Evolutionary conservation across 1,140 invertebrate species (phyloP), one percentile per base, ranked within the genome.

Genomic region (Bradysia coprophila): DNA sequence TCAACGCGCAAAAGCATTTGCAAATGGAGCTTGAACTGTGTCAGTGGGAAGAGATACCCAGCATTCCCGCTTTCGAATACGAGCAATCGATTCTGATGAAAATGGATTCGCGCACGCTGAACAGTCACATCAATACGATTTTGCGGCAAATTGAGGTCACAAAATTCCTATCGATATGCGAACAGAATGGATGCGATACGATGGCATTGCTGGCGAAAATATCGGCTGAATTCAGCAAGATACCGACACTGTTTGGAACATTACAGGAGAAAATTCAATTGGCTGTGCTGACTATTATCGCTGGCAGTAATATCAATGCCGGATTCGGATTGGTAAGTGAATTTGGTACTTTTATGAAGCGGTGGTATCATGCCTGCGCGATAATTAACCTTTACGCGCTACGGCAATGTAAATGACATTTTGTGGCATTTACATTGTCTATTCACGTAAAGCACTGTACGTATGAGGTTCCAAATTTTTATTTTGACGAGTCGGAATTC

Each of bases 101-200:
- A 53, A 66, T 82, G 53, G 73, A 78, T 50, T 66, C 70, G 18
- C 59, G 61, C 22, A 71, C 76, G 16, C 68, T 82, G 43, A 75
- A 79, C 50, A 73, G 69, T 34, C 72, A 83, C 43, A 73, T 81
- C 31, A 76, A 72, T 40, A 81, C 78, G 0, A 75, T 83, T 39
- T 65, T 64, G 2, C 59, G 72, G 8, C 80, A 84, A 56, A 68
- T 72, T 47, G 77, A 82, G 48, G 61, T 81, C 6, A 65, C 69
- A 0, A 76, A 78, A 46, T 82, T 77, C 55, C 51, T 84, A 5
- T 62, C 69, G 0, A 61, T 62, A 13, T 73, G 71, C 38, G 78
- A 81, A 52, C 55, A 57, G 11, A 64, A 63, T 34, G 67, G 64
- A 3, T 45, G 57, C 19, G 49, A 57, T 18, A 61, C 44, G 0